Conservation (phyloP, 2,888 invertebrate genomes). For the Drosophila barbarae region DNA sequence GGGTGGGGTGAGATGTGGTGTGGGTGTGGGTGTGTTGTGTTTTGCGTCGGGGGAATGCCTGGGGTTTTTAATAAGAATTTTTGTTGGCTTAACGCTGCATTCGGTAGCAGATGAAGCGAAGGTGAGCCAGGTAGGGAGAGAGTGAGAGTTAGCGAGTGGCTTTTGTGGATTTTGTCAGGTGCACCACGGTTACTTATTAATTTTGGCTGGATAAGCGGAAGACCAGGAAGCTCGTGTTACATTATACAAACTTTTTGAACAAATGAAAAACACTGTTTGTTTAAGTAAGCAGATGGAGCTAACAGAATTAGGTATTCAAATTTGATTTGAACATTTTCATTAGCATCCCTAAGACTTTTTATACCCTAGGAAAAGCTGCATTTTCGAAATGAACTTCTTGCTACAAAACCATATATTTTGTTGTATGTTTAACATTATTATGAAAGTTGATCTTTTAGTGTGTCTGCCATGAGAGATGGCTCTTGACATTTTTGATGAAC, state of each 20-base stretch:
- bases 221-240: constrained; percentile 5
- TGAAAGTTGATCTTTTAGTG: not conserved
- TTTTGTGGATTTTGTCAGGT: constrained; percentile 45
- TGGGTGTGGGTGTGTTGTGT: not conserved
- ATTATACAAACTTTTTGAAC: constrained; percentile 1
- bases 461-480: not conserved
- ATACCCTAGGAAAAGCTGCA: not conserved
- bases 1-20: not conserved
- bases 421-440: not conserved
- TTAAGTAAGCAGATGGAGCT: constrained; percentile 1
- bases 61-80: constrained; percentile 54
- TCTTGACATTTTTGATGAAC: constrained; percentile 7
- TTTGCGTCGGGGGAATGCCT: constrained; percentile 8
- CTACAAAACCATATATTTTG: not conserved
- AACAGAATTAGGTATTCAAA: constrained; percentile 9
- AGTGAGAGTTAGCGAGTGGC: constrained; percentile 20
- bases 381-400: not conserved
- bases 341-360: not conserved
- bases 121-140: not conserved
- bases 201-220: constrained; percentile 21
- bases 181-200: constrained; percentile 40
- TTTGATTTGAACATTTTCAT: constrained; percentile 10
- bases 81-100: constrained; percentile 27
- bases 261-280: not conserved
- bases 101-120: constrained; percentile 18